Base-by-base conservation (phyloP, 2,888 invertebrate species). In the Tiphia femorata region DNA sequence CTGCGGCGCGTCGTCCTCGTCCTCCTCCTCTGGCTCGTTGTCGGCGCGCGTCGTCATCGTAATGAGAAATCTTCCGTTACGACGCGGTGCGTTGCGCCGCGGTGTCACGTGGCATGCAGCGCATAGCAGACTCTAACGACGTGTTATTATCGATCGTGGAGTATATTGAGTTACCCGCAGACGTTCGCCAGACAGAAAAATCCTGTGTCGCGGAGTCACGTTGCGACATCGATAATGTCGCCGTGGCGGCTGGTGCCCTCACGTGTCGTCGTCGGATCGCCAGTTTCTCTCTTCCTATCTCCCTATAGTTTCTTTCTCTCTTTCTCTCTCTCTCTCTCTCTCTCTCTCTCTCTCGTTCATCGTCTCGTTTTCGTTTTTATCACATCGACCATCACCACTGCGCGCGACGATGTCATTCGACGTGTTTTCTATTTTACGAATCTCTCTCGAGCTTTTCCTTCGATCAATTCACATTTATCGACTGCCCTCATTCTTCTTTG, bases 141-240 rank as follows among this genome's bases (percentile, higher is more conserved):
- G 38, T 21, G 40, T 33, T 37, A 25, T 51, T 49, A 40, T 51
- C 62, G 62, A 51, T 62, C 52, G 21, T 38, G 29, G 19, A n/a
- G 12, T 38, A 14, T 37, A 43, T 29, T 6, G 21, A 50, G 41
- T 49, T 42, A 35, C 42, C 17, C 16, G 43, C 49, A 64, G 62
- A 62, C 64, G 52, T 17, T 49, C 38, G 49, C 49, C 55, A 64
- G 64, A 64, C 64, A 47, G 47, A 59, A 62, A 64, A 64, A 62
- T 55, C 23, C 27, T 33, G 8, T 46, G 14, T 37, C 23, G 16
- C 49, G n/a, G 58, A 33, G 44, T 50, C 53, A 30, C 30, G 37
- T 40, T 41, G 57, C 43, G 38, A 14, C 48, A 20, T 16, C 58
- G 57, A 62, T 57, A 50, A 47, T 12, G 33, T 19, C 16, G 44